phyloP scores from a whole-genome alignment of 2,888 invertebrate species.

The Rhopalosiphum nymphaeae region DNA sequence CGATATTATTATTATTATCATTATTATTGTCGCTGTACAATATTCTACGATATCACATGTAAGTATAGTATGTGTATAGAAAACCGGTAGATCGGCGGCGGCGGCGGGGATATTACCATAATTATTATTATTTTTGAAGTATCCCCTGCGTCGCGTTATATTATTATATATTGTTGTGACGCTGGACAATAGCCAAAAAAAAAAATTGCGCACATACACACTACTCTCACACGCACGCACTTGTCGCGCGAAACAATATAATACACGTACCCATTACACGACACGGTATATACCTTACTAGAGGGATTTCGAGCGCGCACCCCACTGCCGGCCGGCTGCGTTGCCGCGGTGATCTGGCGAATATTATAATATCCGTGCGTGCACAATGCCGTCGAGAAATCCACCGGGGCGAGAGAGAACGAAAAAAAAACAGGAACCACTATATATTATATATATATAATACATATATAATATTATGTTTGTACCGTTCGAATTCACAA shows the following conservation, averaged over 20 bases:
- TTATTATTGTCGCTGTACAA: not conserved
- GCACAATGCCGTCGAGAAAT: not conserved
- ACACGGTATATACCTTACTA: not conserved
- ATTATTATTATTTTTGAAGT: slow-evolving; percentile 19
- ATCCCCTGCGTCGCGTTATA: not conserved
- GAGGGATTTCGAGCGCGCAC: not conserved
- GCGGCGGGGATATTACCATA: not conserved
- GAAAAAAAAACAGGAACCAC: slow-evolving; percentile 4
- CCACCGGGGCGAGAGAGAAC: slow-evolving; percentile 7
- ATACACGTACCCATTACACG: not conserved
- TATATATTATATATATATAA: not conserved
- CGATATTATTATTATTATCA: not conserved
- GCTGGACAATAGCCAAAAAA: slow-evolving; percentile 32
- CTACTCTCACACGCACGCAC: not conserved
- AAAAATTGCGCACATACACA: slow-evolving; percentile 13
- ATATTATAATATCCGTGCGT: not conserved
- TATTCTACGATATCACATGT: not conserved
- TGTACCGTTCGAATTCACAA: not conserved
- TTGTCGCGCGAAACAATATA: slow-evolving; percentile 29
- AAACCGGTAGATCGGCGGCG: not conserved
- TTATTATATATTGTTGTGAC: slow-evolving; percentile 1
- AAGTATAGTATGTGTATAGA: not conserved
- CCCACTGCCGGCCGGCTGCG: not conserved
- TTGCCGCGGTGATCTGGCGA: not conserved
- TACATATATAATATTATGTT: not conserved